Evolutionary conservation across 2,888 invertebrate species (phyloP), one percentile per base, ranked within the genome.

Genomic region (Mythimna albipuncta): DNA sequence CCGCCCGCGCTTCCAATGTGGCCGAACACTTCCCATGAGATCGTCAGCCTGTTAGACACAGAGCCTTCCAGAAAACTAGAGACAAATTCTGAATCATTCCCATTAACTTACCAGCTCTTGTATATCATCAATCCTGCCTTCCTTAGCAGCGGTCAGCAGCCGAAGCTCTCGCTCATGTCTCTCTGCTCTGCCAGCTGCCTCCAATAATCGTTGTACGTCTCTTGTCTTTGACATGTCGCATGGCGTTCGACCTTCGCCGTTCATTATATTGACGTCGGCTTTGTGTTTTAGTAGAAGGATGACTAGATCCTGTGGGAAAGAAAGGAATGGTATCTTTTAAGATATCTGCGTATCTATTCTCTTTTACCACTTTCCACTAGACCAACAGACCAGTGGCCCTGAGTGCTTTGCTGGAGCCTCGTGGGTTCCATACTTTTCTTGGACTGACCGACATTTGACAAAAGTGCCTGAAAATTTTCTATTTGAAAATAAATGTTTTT

Each of bases 191-290:
- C 97, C 97, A 0, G 97, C 97, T 1, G 97, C 97, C 84, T 95
- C 94, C 50, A 98, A 87, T 61, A 98, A 89, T 59, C 97, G 93
- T 76, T 94, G 96, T 0, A 96, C 95, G 66, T 97, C 97, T 35
- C 93, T 93, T 1, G 96, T 96, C 84, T 97, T 96, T 55, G 97
- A 95, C 58, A 97, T 94, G 82, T 97, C 96, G 62, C 95, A 93
- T 0, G 97, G 96, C 0, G 96, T 96, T 38, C 96, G 95, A 0
- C 97, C 97, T 85, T 97, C 97, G 1, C 97, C 97, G 85, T 98
- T 98, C 91, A 97, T 96, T 65, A 97, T 94, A 78, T 96, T 96
- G 0, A 97, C 97, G 81, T 97, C 97, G 0, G 97, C 97, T 89
- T 97, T 97, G 89, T 97, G 92, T 82, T 97, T 95, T 9, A 98